Evolutionary conservation across 2,113 vertebrate genomes (phyloP).

Genomic region (Donacobius atricapilla): DNA sequence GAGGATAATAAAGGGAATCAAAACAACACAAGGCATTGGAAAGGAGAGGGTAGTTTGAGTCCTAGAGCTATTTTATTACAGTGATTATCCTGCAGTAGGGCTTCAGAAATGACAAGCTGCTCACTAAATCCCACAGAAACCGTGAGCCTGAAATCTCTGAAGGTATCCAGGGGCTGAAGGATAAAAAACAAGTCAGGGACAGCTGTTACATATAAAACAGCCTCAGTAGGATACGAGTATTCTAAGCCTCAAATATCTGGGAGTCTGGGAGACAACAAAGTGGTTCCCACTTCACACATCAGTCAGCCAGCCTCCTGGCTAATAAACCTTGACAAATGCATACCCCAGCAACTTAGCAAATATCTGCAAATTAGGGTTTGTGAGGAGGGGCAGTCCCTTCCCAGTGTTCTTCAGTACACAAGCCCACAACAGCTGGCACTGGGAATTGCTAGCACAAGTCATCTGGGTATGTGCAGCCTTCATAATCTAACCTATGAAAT

Average conservation of each 20-base stretch:
- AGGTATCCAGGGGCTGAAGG: not conserved
- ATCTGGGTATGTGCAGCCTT: not conserved
- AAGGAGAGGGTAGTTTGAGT: not conserved
- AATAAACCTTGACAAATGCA: not conserved
- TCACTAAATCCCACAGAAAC: not conserved
- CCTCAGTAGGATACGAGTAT: not conserved
- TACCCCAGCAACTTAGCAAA: not conserved
- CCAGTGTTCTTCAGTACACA: not conserved
- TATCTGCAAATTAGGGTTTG: not conserved
- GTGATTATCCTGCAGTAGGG: not conserved
- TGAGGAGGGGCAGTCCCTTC: not conserved
- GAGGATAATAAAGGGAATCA: not conserved
- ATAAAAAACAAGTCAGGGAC: not conserved
- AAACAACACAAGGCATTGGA: not conserved
- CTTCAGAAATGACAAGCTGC: not conserved
- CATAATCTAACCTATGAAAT: not conserved
- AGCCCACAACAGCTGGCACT: not conserved
- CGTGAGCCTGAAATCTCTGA: not conserved
- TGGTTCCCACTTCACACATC: not conserved
- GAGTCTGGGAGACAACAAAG: not conserved
- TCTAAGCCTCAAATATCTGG: not conserved
- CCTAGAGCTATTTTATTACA: not conserved
- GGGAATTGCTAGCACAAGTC: not conserved
- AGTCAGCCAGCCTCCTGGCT: not conserved
- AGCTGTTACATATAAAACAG: not conserved